These are phyloP conservation scores for Apogon talboti DNA, from an alignment of 2,797 vertebrate species.

Conservation along the genomic window DNA sequence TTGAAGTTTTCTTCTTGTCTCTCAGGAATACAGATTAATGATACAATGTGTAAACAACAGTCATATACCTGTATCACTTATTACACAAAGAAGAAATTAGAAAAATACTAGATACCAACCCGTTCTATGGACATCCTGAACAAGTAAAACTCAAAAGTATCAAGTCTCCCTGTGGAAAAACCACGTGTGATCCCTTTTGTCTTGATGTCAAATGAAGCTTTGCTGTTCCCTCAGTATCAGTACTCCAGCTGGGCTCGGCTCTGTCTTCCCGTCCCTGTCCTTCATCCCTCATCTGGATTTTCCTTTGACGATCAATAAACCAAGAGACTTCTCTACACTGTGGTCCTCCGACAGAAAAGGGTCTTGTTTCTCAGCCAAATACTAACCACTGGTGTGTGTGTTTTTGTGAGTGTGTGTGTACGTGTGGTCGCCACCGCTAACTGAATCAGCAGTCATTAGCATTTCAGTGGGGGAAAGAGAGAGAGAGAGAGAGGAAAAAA, in stretches of 20 bases:
- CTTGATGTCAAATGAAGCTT: conserved; percentile 26
- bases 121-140: conserved; percentile 68
- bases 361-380: conserved; percentile 32
- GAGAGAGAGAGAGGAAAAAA: not conserved
- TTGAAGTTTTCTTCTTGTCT: not conserved
- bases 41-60: not conserved
- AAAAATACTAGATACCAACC: conserved; percentile 64
- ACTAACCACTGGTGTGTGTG: conserved; percentile 27
- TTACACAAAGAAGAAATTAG: not conserved
- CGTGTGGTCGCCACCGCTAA: conserved; percentile 43
- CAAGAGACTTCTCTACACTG: conserved; percentile 38
- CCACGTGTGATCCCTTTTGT: conserved; percentile 26
- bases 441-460: conserved; percentile 68
- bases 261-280: conserved; percentile 4
- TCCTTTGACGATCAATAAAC: conserved; percentile 24
- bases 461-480: conserved; percentile 27
- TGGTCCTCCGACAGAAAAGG: conserved; percentile 38
- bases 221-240: conserved; percentile 11
- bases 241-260: conserved; percentile 28
- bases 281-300: conserved; percentile 24
- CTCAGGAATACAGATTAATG: not conserved
- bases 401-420: conserved; percentile 28
- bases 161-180: conserved; percentile 32
- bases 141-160: conserved; percentile 10
- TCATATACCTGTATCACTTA: not conserved